Conservation (phyloP, 2,113 vertebrate species). For the Stigmatopora nigra region DNA sequence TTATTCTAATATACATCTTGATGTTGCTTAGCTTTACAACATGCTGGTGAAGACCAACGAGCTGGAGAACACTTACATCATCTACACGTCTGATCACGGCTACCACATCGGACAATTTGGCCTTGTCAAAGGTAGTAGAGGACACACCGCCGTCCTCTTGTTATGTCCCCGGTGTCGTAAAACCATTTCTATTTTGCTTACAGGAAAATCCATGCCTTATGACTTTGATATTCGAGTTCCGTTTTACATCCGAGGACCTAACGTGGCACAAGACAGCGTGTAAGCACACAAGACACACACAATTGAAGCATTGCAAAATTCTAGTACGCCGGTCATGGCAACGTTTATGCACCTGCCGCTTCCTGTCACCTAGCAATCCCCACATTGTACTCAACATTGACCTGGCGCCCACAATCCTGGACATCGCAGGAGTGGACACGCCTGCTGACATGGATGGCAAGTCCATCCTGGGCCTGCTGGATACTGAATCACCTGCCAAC, state of each 20-base stretch:
- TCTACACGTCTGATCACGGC: constrained; percentile 95
- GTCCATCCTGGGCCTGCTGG: constrained; percentile 89
- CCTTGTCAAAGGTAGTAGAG: constrained; percentile 77
- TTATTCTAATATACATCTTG: constrained; percentile 37
- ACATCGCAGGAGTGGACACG: constrained; percentile 90
- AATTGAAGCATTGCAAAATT: neutral
- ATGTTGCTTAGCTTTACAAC: constrained; percentile 77
- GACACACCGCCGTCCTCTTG: no score
- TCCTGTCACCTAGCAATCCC: constrained; percentile 72
- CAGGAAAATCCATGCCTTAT: constrained; percentile 92
- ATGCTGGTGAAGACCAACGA: constrained; percentile 85
- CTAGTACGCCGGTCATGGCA: no score
- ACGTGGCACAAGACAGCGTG: constrained; percentile 86
- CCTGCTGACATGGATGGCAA: constrained; percentile 95
- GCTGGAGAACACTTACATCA: constrained; percentile 90
- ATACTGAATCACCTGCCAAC: constrained; percentile 81
- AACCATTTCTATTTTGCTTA: no score
- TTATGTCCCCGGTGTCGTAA: no score
- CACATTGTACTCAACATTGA: constrained; percentile 93
- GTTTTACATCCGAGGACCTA: constrained; percentile 89
- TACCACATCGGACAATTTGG: constrained; percentile 98
- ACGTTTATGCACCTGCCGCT: no score
- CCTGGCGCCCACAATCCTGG: constrained; percentile 89
- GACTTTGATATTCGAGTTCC: constrained; percentile 96
- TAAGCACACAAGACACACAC: constrained; percentile 36